phyloP scores from a whole-genome alignment of 2,888 invertebrate species.

The Pyrocoelia pectoralis region DNA sequence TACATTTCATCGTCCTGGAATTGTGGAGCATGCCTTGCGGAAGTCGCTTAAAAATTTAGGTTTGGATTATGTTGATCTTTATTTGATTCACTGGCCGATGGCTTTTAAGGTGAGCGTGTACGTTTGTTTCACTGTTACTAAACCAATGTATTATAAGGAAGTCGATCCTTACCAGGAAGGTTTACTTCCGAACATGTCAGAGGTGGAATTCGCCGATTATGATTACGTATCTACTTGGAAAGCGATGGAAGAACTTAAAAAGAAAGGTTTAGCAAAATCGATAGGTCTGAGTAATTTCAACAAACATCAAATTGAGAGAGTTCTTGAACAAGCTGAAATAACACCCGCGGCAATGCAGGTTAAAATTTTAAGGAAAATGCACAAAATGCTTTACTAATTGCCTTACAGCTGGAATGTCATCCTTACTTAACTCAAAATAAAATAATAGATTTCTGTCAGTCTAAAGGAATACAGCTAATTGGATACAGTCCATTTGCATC shows the following conservation, averaged over 20 bases:
- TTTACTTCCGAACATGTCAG: no score
- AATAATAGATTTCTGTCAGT: constrained; percentile 71
- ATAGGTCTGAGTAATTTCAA: constrained; percentile 89
- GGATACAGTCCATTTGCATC: constrained; percentile 86
- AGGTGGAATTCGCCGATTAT: not conserved
- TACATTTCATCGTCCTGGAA: constrained; percentile 81
- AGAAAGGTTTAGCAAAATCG: constrained; percentile 71
- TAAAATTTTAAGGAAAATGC: no score
- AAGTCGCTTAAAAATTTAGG: constrained; percentile 76
- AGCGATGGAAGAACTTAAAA: constrained; percentile 76
- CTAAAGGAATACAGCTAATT: constrained; percentile 70
- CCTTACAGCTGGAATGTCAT: constrained; percentile 71
- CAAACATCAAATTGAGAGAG: constrained; percentile 72
- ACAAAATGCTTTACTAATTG: no score
- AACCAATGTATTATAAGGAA: no score
- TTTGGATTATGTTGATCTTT: constrained; percentile 83
- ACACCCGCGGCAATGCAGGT: constrained; percentile 73
- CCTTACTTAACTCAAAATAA: constrained; percentile 66
- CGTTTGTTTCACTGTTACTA: no score
- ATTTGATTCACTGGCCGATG: constrained; percentile 92
- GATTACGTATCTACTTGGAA: constrained; percentile 79
- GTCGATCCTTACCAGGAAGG: not conserved
- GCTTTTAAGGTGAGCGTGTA: constrained; percentile 71
- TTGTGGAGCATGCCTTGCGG: constrained; percentile 75
- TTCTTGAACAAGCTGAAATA: constrained; percentile 70